Percentiles rank a stretch among this genome's conserved stretches.
Evolutionary conservation across 2,888 invertebrate genomes (phyloP).

Genomic region (Epirrhoe tristata): DNA sequence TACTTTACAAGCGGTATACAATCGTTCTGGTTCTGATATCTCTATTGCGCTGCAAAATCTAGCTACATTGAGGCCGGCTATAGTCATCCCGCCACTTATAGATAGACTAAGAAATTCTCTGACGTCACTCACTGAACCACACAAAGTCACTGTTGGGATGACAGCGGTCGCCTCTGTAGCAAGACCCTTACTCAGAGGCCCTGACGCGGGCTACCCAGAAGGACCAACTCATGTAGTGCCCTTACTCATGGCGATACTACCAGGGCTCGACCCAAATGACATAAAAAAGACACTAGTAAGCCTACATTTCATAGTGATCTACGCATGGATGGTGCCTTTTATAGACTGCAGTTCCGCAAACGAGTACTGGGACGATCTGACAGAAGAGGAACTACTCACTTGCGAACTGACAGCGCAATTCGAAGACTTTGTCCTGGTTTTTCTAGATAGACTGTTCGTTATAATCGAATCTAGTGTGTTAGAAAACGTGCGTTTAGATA

Average conservation of each 20-base stretch:
- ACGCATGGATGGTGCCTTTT: slow-evolving; percentile 91
- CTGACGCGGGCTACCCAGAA: slow-evolving; percentile 87
- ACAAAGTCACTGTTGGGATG: slow-evolving; percentile 91
- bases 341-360: slow-evolving; percentile 93
- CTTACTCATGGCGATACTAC: slow-evolving; percentile 91
- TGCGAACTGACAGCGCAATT: slow-evolving; percentile 94
- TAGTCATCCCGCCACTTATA: slow-evolving; percentile 93
- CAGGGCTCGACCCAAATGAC: slow-evolving; percentile 97
- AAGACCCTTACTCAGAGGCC: slow-evolving; percentile 86
- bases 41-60: slow-evolving; percentile 90
- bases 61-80: slow-evolving; percentile 91
- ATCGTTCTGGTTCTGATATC: slow-evolving; percentile 88
- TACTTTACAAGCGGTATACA: slow-evolving; percentile 92
- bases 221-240: slow-evolving; percentile 93
- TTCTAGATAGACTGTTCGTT: slow-evolving; percentile 91
- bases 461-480: slow-evolving; percentile 90
- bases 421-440: slow-evolving; percentile 95
- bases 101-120: slow-evolving; percentile 92
- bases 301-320: slow-evolving; percentile 91
- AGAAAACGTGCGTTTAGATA: slow-evolving; percentile 88
- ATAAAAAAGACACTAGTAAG: slow-evolving; percentile 90
- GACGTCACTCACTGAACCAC: slow-evolving; percentile 95
- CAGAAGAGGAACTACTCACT: slow-evolving; percentile 90
- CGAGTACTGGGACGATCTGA: slow-evolving; percentile 88
- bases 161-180: slow-evolving; percentile 89